Conservation (phyloP, 2,113 vertebrate species). For the Anoplopoma fimbria region DNA sequence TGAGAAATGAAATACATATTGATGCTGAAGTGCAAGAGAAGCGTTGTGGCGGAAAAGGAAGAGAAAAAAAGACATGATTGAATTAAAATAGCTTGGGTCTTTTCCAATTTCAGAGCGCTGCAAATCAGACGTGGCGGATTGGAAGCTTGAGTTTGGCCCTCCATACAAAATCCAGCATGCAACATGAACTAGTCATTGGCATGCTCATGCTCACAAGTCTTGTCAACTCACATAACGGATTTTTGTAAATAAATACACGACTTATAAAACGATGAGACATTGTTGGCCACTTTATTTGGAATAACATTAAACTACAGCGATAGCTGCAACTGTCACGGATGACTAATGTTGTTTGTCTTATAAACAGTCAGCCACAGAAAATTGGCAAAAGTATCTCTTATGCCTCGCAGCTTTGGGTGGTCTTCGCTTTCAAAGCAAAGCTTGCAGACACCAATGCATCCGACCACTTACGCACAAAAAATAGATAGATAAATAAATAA, state of each 20-base stretch:
- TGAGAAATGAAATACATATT: constrained; percentile 36
- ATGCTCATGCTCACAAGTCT: too few species aligned
- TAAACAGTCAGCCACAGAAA: constrained; percentile 56
- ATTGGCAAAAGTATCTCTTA: constrained; percentile 38
- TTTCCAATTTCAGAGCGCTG: constrained; percentile 21
- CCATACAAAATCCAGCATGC: not conserved
- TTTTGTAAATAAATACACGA: constrained; percentile 35
- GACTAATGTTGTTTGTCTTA: constrained; percentile 63
- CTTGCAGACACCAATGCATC: constrained; percentile 29
- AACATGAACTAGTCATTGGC: not conserved
- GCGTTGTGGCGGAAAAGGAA: constrained; percentile 8
- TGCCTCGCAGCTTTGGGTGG: constrained; percentile 34
- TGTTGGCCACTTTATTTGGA: constrained; percentile 48
- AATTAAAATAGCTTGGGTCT: constrained; percentile 30
- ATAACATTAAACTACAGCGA: constrained; percentile 44
- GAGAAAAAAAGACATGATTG: constrained; percentile 26
- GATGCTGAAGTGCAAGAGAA: constrained; percentile 34
- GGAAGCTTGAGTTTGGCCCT: constrained; percentile 16
- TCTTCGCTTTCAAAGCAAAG: constrained; percentile 40
- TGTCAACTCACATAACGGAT: constrained; percentile 22
- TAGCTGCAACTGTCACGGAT: constrained; percentile 36
- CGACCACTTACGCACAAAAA: not conserved
- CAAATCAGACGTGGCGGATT: not conserved
- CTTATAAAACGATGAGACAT: constrained; percentile 38
- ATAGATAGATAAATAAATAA: not conserved